These are phyloP conservation scores for Sorex araneus DNA, from an alignment of 2,113 vertebrate genomes.

Conservation along the genomic window DNA sequence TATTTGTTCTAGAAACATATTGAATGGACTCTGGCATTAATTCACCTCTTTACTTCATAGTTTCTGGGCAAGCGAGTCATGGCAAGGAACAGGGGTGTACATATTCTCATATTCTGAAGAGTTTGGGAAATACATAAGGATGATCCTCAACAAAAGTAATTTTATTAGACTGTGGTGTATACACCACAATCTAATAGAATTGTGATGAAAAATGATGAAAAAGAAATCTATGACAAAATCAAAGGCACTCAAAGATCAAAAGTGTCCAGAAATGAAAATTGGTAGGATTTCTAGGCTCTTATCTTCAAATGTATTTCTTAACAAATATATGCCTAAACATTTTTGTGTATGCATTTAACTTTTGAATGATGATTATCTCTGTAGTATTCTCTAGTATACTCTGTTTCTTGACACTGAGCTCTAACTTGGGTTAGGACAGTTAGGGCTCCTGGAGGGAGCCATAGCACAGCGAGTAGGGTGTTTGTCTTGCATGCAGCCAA, in stretches of 20 bases:
- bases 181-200: neutral
- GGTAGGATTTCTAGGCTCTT: constrained; percentile 1
- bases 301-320: neutral
- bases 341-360: neutral
- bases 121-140: neutral
- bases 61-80: no score
- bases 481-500: no score
- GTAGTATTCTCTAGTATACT: no score
- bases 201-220: neutral
- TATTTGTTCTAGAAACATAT: neutral
- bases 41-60: neutral
- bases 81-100: neutral
- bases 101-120: neutral
- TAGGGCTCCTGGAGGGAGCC: neutral
- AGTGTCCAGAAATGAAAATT: neutral
- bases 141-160: neutral
- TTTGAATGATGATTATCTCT: neutral
- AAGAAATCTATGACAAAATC: neutral
- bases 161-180: neutral
- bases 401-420: neutral
- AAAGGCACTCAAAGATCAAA: neutral
- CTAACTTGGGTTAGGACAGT: neutral
- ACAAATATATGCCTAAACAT: neutral
- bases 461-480: no score
- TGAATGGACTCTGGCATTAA: neutral